Percentiles rank a stretch among this genome's conserved stretches.
These are phyloP conservation scores for Platyrinchus mystaceus DNA, from an alignment of 2,797 vertebrate species.

Conservation along the genomic window DNA sequence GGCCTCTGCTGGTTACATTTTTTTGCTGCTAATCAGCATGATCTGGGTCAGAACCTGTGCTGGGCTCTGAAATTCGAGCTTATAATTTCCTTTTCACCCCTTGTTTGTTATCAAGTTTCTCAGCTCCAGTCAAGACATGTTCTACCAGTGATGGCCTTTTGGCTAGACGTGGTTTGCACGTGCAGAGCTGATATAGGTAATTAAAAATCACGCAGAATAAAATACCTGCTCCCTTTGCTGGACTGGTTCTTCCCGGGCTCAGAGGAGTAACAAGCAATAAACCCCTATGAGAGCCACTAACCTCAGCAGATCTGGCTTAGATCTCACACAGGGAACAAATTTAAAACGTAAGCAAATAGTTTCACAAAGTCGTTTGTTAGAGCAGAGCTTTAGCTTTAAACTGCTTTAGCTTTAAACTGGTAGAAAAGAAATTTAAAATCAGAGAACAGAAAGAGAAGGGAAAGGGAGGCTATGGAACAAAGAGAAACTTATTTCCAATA, in stretches of 20 bases:
- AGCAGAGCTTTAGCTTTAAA: background rate
- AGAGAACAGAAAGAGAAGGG: background rate
- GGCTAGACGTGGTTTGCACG: background rate
- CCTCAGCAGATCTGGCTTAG: slow-evolving; percentile 23
- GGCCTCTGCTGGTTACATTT: background rate
- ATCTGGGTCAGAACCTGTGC: background rate
- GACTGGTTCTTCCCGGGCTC: slow-evolving; percentile 19
- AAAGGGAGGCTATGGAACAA: background rate
- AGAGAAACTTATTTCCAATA: background rate
- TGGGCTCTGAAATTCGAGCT: background rate
- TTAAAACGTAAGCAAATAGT: slow-evolving; percentile 10
- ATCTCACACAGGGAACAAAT: background rate
- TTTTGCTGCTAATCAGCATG: background rate
- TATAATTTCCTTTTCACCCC: background rate
- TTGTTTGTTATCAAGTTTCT: background rate
- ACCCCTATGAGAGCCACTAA: background rate
- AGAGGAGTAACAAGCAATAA: background rate
- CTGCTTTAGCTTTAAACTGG: background rate
- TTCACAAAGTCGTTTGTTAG: background rate
- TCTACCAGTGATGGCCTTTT: background rate
- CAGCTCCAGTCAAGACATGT: background rate
- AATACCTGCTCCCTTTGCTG: slow-evolving; percentile 4
- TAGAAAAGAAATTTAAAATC: background rate
- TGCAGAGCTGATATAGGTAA: background rate
- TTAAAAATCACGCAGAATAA: background rate